Base-by-base conservation (phyloP, 1,140 invertebrate species). In the Saccostrea echinata region DNA sequence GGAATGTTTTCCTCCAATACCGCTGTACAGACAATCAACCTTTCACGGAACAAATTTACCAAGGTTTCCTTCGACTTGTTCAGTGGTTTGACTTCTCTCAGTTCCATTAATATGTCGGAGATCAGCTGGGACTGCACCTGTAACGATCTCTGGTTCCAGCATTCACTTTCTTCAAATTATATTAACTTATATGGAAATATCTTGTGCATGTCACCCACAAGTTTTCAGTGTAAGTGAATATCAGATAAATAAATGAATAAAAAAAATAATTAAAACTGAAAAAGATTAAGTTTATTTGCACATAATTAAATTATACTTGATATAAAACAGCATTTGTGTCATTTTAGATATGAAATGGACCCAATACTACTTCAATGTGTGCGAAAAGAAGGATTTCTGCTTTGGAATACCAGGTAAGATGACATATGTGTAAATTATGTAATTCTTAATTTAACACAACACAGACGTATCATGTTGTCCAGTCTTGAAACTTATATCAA, bases 101-200 rank as follows among this genome's bases (percentile, higher is more conserved):
- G 6, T 13, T 84, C 30, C 61, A 51, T 89, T 3, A 80, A 89
- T 64, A 64, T 89, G 24, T 81, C 80, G 51, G 57, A 68, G 16
- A 86, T 64, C n/a, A 16, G 24, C 16, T 89, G 88, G 88, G 85
- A 86, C 11, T 89, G 88, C 24, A 84, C 88, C 9, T 89, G 88
- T 33, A 84, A 80, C 1, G 76, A 84, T 21, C 52, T 89, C 12
- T 86, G 88, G 82, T 52, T 89, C 53, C 55, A 68, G 24, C 85
- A 64, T 30, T 71, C 43, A 24, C 81, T 84, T 4, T 82, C 81
- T 4, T 52, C 57, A 24, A 84, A 85, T 55, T 71, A 51, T 24
- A 84, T 86, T 9, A 33, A 57, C 11, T 27, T 86, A 43, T 35
- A 82, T 51, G 85, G 84, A 13, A 84, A 85, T 16, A 30, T 80